Evolutionary conservation across 1,140 invertebrate genomes (phyloP), one percentile per base, ranked within the genome.

Genomic region (Caenorhabditis tropicalis): DNA sequence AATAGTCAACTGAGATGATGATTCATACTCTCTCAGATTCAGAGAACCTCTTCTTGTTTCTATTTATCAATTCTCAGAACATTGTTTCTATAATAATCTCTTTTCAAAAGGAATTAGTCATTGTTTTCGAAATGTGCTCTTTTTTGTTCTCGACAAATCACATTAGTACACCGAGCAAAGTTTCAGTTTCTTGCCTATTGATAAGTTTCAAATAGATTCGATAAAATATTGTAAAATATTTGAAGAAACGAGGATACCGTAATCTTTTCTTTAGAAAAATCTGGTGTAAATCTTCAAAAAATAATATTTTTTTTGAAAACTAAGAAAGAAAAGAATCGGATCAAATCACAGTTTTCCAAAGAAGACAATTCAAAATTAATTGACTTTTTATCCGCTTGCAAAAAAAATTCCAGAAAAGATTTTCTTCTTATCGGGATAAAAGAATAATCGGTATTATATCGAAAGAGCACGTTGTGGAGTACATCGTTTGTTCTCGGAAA

Each of bases 301-400:
- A 27, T 2, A 56, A 27, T 12, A 27, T 7, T 15, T 12, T 56
- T 56, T 1, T 16, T n/a, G n/a, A 5, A 51, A 24, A 27, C 3
- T 19, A 7, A 53, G 7, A 10, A 60, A 36, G 21, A 65, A 33
- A 65, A 4, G 27, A 56, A 27, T n/a, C 21, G 53, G 53, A 56
- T 56, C 21, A 56, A 27, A 27, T 27, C 53, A 56, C 24, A 56
- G 2, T 51, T 27, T 56, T 56, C 29, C 29, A 27, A 10, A 10
- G 53, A 9, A 56, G 24, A 27, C 53, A 56, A 56, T 65, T 65
- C 65, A 9, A 21, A 39, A 4, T 46, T 5, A 74, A 43, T 74
- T 46, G 36, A 74, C 33, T 43, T 74, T 74, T 74, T 31, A 74
- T 74, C 65, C 36, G 36, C 36, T 74, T 74, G 10, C n/a, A 21